These are phyloP conservation scores for Heterochromis multidens DNA, from an alignment of 2,113 vertebrate species.

Conservation along the genomic window DNA sequence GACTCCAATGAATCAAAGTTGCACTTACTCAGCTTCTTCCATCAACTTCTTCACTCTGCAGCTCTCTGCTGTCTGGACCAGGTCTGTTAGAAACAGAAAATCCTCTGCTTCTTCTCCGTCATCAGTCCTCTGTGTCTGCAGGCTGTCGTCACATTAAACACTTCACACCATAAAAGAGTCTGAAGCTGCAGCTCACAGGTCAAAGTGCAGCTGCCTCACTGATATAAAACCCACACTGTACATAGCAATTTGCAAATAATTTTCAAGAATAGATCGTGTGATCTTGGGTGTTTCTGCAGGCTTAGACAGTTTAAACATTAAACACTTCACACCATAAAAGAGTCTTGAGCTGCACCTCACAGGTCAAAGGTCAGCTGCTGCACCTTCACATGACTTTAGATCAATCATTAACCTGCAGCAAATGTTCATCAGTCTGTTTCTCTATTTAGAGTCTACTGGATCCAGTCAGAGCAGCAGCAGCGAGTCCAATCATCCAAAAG, in stretches of 20 bases:
- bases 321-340: background rate
- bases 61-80: background rate
- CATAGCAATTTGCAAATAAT: background rate
- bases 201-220: background rate
- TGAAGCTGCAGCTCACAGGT: background rate
- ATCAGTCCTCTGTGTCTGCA: no score
- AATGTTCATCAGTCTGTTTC: background rate
- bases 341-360: background rate
- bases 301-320: background rate
- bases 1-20: background rate
- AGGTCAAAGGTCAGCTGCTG: background rate
- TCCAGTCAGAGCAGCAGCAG: background rate
- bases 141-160: no score
- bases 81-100: no score
- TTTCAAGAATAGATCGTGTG: background rate
- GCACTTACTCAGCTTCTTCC: background rate
- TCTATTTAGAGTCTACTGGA: background rate
- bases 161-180: no score
- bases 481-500: background rate
- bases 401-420: background rate
- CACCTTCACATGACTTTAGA: background rate
- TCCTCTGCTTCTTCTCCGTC: no score
- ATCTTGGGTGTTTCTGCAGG: background rate
- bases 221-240: background rate
- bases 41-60: background rate